Evolutionary conservation across 2,113 vertebrate species (phyloP).

Genomic region (Anthoscopus minutus): DNA sequence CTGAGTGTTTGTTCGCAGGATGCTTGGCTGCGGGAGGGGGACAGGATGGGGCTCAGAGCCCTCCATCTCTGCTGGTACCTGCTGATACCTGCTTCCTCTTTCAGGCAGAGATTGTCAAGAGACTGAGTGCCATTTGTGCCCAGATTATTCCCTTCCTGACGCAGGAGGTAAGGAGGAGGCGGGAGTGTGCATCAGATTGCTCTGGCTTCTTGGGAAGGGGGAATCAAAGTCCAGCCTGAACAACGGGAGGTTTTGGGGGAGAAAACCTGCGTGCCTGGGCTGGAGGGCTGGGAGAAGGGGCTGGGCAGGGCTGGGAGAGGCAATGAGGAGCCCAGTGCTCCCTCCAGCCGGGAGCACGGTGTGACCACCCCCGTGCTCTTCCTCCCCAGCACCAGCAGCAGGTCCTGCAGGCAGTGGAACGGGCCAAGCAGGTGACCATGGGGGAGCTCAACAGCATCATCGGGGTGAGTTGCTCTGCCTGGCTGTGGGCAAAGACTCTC

Average conservation of each 20-base stretch:
- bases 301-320: neutral
- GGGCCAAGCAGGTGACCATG: conserved; percentile 92
- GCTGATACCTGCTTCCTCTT: neutral
- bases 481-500: neutral
- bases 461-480: conserved; percentile 78
- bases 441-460: conserved; percentile 90
- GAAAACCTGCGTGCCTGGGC: neutral
- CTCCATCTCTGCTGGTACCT: neutral
- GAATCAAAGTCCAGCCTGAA: neutral
- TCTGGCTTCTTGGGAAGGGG: neutral
- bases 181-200: rapidly evolving
- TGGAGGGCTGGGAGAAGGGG: neutral
- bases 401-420: conserved; percentile 89
- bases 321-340: rapidly evolving
- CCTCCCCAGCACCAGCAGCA: conserved; percentile 87
- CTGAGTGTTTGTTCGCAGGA: neutral
- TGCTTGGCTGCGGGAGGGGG: neutral
- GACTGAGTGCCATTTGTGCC: conserved; percentile 88
- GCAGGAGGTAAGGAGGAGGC: conserved; percentile 81
- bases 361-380: neutral
- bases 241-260: rapidly evolving
- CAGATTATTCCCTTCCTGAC: conserved; percentile 93
- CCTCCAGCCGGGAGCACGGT: rapidly evolving
- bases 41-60: neutral
- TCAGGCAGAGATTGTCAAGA: conserved; percentile 92